phyloP scores from a whole-genome alignment of 2,888 invertebrate species.

The Bedellia somnulentella region DNA sequence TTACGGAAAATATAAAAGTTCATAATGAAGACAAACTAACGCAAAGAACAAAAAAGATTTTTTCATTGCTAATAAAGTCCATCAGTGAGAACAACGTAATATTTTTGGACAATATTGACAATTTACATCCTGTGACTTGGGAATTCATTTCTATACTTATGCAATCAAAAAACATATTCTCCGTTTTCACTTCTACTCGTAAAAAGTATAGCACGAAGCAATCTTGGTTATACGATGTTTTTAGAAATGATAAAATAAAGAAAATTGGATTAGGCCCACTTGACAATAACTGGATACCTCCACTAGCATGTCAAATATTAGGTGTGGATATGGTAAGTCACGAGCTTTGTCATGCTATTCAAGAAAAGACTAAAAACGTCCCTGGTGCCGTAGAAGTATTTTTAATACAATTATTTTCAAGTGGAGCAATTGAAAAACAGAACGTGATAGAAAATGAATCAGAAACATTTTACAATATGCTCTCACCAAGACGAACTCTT shows the following conservation, averaged over 20 bases:
- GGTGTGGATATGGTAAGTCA: constrained; percentile 58
- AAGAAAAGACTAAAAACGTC: constrained; percentile 41
- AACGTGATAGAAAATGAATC: constrained; percentile 25
- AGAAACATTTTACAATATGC: constrained; percentile 23
- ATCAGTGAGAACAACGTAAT: constrained; percentile 29
- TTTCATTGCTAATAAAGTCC: constrained; percentile 29
- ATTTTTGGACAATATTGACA: constrained; percentile 51
- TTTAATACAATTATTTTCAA: constrained; percentile 50
- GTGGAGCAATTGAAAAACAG: constrained; percentile 33
- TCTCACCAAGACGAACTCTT: constrained; percentile 29
- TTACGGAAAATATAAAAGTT: constrained; percentile 31
- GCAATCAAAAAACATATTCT: constrained; percentile 27
- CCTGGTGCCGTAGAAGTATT: constrained; percentile 58
- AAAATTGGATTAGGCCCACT: constrained; percentile 44
- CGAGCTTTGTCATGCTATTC: constrained; percentile 47
- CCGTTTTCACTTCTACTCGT: constrained; percentile 29
- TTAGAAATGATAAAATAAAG: constrained; percentile 32
- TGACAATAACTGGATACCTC: constrained; percentile 30
- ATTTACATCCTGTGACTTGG: constrained; percentile 46
- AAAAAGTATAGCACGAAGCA: constrained; percentile 36
- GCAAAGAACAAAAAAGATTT: constrained; percentile 34
- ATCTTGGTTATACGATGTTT: constrained; percentile 40
- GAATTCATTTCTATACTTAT: constrained; percentile 37
- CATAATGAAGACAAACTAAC: constrained; percentile 30
- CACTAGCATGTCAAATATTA: constrained; percentile 63